Evolutionary conservation across 2,888 invertebrate species (phyloP).

Genomic region (Pseudanteris insignis): DNA sequence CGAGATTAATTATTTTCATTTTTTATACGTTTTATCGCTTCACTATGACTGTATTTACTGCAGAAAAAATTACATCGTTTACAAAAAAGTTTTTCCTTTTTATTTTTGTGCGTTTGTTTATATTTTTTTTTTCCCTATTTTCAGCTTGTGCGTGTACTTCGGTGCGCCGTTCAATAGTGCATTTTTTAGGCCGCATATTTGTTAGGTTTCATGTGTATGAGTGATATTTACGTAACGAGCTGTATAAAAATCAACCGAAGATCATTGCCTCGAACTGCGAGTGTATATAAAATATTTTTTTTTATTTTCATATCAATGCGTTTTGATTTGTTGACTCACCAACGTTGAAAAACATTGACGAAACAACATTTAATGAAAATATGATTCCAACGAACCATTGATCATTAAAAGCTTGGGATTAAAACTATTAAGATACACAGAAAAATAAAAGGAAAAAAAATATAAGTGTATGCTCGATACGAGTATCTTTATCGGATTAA

Average conservation of each 20-base stretch:
- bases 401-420: no score
- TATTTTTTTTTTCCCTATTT: slow-evolving; percentile 1
- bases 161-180: slow-evolving; percentile 26
- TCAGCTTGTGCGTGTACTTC: slow-evolving; percentile 19
- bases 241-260: slow-evolving; percentile 17
- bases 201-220: slow-evolving; percentile 42
- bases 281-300: no score
- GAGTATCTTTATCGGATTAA: no score
- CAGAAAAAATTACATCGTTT: not conserved
- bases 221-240: slow-evolving; percentile 38
- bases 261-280: slow-evolving; percentile 23
- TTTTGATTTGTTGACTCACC: slow-evolving; percentile 15
- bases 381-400: no score
- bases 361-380: slow-evolving; percentile 14
- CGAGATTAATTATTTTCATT: slow-evolving; percentile 12
- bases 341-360: slow-evolving; percentile 37
- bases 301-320: slow-evolving; percentile 6
- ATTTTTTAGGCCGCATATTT: slow-evolving; percentile 29
- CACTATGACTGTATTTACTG: no score
- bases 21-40: not conserved
- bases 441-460: no score
- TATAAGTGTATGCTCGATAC: no score
- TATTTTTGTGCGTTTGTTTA: not conserved
- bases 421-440: no score
- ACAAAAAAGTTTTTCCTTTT: slow-evolving; percentile 2